Base-by-base conservation (phyloP, 2,797 vertebrate species). In the Alouatta caraya region DNA sequence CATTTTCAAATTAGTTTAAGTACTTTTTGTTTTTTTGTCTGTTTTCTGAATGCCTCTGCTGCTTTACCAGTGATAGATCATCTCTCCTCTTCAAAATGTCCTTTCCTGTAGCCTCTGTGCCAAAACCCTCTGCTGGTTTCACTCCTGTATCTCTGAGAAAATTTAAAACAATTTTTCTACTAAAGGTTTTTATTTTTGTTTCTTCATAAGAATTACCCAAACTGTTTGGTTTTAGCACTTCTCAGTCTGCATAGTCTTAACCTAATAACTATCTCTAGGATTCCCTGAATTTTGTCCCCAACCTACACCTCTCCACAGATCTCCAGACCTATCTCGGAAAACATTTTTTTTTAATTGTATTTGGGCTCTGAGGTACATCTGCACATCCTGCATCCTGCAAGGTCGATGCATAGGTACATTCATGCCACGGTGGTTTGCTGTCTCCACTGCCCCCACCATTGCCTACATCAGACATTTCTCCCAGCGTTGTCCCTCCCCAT, bases 121-220 rank as follows among this genome's bases (percentile, higher is more conserved):
- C 24, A 10, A 75, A 9, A 76, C 1, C 0, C 1, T 48, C 24
- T 84, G 9, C 64, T 50, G 13, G 8, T 33, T n/a, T 79, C 42
- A n/a, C 42, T 85, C 30, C 30, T 24, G 5, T 10, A 12, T 73
- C 24, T 55, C 21, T 44, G 24, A 88, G 4, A 61, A 67, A 17
- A 1, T 67, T 64, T 19, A 0, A 0, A 9, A n/a, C 19, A 9
- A 8, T 0, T 1, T 4, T 67, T 67, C 33, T 67, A 8, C 61
- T 19, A 2, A n/a, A 33, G 0, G 22, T 67, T 67, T 17, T 67
- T 44, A 14, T 42, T 39, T 87, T 82, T 72, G 10, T 55, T 82
- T 59, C 15, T 52, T 42, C 15, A 33, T 67, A 72, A 52, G 33
- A 22, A 24, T 59, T 37, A 22, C 14, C 7, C 7, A 93, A 61